These are phyloP conservation scores for Cantharis rustica DNA, from an alignment of 2,888 invertebrate genomes.

Conservation along the genomic window DNA sequence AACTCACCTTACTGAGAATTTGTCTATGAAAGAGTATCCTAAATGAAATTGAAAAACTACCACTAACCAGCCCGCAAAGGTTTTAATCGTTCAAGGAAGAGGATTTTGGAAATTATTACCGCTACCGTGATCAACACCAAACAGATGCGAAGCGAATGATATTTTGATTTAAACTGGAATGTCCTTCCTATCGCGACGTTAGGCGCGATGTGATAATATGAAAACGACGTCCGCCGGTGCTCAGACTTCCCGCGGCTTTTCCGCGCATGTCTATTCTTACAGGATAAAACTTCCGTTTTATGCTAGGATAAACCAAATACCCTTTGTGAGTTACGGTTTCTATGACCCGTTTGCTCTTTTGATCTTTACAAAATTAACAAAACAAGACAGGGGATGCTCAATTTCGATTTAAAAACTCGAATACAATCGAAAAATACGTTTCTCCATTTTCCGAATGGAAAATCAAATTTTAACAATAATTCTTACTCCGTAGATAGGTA, in stretches of 20 bases:
- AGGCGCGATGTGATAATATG: constrained; percentile 25
- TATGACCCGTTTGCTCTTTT: constrained; percentile 24
- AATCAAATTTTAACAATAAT: neutral
- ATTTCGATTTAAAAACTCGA: neutral
- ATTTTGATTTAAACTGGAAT: neutral
- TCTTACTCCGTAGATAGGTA: too few species aligned
- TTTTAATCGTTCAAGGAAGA: neutral
- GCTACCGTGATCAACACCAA: neutral
- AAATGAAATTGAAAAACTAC: neutral
- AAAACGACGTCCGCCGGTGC: constrained; percentile 23
- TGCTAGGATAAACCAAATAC: constrained; percentile 19
- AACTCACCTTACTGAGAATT: neutral
- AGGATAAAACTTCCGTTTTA: constrained; percentile 21
- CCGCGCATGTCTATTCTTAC: constrained; percentile 22
- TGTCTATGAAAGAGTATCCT: neutral
- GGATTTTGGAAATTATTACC: neutral
- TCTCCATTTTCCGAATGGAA: too few species aligned
- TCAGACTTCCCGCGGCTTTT: constrained; percentile 27
- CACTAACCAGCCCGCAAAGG: neutral
- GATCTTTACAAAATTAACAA: constrained; percentile 20
- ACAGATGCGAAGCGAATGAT: neutral
- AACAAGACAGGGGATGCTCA: constrained; percentile 1
- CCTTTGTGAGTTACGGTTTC: constrained; percentile 18
- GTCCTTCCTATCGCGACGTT: constrained; percentile 15
- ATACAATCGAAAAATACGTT: neutral